Percentiles rank a stretch among this genome's conserved stretches.
phyloP scores from a whole-genome alignment of 1,140 invertebrate species.

The Drosophila willistoni region DNA sequence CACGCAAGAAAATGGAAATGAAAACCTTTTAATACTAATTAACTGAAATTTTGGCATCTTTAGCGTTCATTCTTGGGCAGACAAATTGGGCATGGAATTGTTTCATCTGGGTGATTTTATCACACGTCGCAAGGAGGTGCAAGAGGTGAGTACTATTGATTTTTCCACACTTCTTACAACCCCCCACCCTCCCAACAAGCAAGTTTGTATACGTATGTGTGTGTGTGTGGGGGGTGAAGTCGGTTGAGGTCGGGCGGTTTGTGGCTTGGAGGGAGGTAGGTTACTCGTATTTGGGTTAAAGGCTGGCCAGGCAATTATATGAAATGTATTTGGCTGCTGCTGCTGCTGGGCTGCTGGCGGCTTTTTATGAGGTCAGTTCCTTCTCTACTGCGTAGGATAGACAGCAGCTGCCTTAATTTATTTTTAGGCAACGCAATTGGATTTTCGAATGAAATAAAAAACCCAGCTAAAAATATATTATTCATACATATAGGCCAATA shows the following conservation, averaged over 20 bases:
- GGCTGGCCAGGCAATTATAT: conserved; percentile 65
- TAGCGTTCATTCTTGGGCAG: conserved; percentile 89
- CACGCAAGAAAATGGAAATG: not conserved
- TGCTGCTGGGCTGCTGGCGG: conserved; percentile 4
- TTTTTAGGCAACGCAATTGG: conserved; percentile 63
- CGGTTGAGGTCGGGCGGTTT: too few relatives aligned
- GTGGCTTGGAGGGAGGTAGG: not conserved
- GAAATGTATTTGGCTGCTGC: conserved; percentile 48
- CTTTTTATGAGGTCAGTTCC: conserved; percentile 55
- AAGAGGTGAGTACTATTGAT: conserved; percentile 85
- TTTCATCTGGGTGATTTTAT: conserved; percentile 89
- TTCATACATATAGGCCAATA: not conserved
- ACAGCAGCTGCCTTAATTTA: conserved; percentile 47
- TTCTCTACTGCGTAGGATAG: conserved; percentile 33
- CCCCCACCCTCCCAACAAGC: not conserved
- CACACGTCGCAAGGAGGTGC: conserved; percentile 88
- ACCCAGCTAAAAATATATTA: conserved; percentile 32
- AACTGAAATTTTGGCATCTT: not conserved
- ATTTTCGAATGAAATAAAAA: conserved; percentile 51
- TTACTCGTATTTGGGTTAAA: conserved; percentile 70
- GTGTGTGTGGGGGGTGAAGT: not conserved
- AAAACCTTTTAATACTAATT: not conserved
- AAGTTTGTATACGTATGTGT: conserved; percentile 8
- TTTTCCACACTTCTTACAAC: conserved; percentile 45
- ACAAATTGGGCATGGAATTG: conserved; percentile 88